Conservation (phyloP, 2,888 invertebrate species). For the Eristalinus aeneus region DNA sequence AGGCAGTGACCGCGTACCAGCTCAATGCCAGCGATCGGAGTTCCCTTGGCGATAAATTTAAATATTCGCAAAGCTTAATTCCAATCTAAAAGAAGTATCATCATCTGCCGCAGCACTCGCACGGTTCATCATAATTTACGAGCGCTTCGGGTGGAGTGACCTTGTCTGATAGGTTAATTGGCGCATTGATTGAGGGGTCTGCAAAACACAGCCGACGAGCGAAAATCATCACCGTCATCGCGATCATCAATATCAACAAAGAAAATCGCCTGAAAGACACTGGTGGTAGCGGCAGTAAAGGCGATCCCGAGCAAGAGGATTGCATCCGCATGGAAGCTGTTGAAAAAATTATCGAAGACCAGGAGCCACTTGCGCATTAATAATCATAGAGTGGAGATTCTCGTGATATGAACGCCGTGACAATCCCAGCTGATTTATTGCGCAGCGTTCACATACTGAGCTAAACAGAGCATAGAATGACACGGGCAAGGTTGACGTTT, state of each 20-base stretch:
- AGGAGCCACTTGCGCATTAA: slow-evolving; percentile 52
- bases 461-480: slow-evolving; percentile 20
- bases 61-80: slow-evolving; percentile 37
- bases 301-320: background rate
- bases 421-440: slow-evolving; percentile 36
- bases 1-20: slow-evolving; percentile 26
- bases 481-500: slow-evolving; percentile 30
- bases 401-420: slow-evolving; percentile 26
- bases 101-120: background rate
- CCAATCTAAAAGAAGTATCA: background rate
- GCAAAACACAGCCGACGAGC: slow-evolving; percentile 21
- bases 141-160: slow-evolving; percentile 43
- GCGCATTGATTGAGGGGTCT: slow-evolving; percentile 57
- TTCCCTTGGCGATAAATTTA: slow-evolving; percentile 57
- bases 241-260: slow-evolving; percentile 59
- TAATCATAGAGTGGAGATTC: slow-evolving; percentile 38
- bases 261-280: background rate
- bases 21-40: slow-evolving; percentile 2
- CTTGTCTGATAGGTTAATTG: slow-evolving; percentile 65
- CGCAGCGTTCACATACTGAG: background rate
- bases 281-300: background rate
- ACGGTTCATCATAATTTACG: slow-evolving; percentile 44
- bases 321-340: slow-evolving; percentile 26
- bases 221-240: slow-evolving; percentile 52
- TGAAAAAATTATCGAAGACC: slow-evolving; percentile 54